Conservation (phyloP, 64 coral and sea anemone species). For the Pocillopora verrucosa region DNA sequence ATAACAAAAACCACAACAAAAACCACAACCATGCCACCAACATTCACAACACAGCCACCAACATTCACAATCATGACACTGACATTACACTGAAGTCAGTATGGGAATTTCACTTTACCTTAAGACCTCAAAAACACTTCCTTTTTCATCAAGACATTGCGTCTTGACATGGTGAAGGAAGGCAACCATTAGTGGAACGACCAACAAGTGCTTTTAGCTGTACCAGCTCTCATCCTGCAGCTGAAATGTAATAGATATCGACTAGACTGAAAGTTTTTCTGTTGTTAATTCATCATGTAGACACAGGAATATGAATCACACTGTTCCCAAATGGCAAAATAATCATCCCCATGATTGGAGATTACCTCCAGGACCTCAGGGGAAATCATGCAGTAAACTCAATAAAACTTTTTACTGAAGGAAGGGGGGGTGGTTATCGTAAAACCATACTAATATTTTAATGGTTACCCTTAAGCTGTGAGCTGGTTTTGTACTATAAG, state of each 20-base stretch:
- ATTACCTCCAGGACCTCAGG: too few species aligned
- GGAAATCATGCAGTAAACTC: too few species aligned
- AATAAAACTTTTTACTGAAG: too few species aligned
- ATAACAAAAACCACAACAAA: neutral
- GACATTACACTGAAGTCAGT: conserved; percentile 1
- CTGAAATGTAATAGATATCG: conserved; percentile 39
- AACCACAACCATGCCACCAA: neutral
- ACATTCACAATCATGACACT: conserved; percentile 10
- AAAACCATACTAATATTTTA: too few species aligned
- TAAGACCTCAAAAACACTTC: conserved; percentile 42
- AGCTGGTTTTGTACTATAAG: neutral
- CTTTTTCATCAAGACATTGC: conserved; percentile 43
- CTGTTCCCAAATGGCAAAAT: too few species aligned
- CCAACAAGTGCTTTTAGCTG: conserved; percentile 40
- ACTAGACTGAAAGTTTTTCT: neutral
- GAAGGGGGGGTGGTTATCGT: too few species aligned
- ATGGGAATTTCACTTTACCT: conserved; percentile 31
- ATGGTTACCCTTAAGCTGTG: neutral
- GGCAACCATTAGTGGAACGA: conserved; percentile 31
- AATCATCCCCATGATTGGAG: too few species aligned
- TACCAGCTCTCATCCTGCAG: conserved; percentile 28
- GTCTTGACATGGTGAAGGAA: conserved; percentile 54
- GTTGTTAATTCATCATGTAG: neutral
- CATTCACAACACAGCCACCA: neutral
- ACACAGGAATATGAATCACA: too few species aligned